Percentiles rank a stretch among this genome's conserved stretches.
Conservation (phyloP, 2,888 invertebrate species). For the Drosophila lutescens region DNA sequence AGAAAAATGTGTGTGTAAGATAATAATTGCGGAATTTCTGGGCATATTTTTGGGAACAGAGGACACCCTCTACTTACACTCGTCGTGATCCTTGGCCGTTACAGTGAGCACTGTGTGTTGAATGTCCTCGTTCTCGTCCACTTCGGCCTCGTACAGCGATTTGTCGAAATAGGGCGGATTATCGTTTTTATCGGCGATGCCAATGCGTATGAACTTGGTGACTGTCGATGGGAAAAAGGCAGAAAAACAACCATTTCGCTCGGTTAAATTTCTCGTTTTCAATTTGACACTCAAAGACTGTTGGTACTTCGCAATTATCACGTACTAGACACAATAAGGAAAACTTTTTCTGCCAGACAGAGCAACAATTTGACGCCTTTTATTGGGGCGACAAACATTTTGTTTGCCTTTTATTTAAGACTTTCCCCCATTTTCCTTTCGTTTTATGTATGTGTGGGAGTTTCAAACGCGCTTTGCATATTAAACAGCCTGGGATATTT, state of each 20-base stretch:
- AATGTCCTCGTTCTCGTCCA: constrained; percentile 98
- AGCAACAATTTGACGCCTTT: constrained; percentile 62
- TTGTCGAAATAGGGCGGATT: constrained; percentile 99
- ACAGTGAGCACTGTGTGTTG: constrained; percentile 98
- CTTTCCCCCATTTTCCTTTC: constrained; percentile 10
- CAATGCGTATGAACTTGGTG: constrained; percentile 98
- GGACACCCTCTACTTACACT: constrained; percentile 90
- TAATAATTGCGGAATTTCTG: constrained; percentile 49
- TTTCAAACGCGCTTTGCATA: constrained; percentile 61
- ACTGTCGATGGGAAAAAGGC: constrained; percentile 85
- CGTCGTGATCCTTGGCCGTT: constrained; percentile 99
- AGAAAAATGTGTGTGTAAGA: constrained; percentile 32
- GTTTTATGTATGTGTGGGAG: constrained; percentile 17
- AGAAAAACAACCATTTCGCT: constrained; percentile 12
- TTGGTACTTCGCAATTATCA: constrained; percentile 68
- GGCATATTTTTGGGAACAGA: constrained; percentile 18
- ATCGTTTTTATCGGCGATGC: constrained; percentile 99
- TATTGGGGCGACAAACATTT: constrained; percentile 54
- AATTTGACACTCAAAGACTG: constrained; percentile 20
- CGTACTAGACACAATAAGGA: constrained; percentile 60
- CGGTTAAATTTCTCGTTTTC: constrained; percentile 46
- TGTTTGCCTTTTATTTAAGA: constrained; percentile 35
- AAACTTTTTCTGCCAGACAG: constrained; percentile 52
- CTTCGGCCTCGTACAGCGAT: constrained; percentile 97
- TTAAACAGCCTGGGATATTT: constrained; percentile 48